Conservation (phyloP, 2,113 vertebrate genomes). For the Murina feae region DNA sequence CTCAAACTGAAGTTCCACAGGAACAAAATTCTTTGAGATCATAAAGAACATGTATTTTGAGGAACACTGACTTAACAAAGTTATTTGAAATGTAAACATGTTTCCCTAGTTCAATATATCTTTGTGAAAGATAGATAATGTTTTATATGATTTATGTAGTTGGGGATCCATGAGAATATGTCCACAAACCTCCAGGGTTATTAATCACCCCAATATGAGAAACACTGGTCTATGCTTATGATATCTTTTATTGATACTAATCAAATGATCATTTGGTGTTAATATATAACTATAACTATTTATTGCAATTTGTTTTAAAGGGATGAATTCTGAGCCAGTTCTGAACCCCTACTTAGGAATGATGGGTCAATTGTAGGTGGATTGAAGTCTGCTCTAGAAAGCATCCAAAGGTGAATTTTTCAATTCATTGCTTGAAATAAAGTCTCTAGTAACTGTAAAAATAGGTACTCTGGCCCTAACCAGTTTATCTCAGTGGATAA, state of each 20-base stretch:
- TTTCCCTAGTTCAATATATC: constrained; percentile 18
- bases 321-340: constrained; percentile 36
- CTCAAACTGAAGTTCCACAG: constrained; percentile 22
- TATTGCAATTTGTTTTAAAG: constrained; percentile 63
- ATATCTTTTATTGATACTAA: not conserved
- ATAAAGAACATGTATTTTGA: constrained; percentile 30
- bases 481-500: too few relatives aligned
- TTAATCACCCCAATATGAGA: constrained; percentile 51
- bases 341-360: not conserved
- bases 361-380: constrained; percentile 3
- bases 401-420: constrained; percentile 49
- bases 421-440: constrained; percentile 1
- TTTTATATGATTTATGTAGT: not conserved
- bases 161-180: constrained; percentile 5
- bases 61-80: constrained; percentile 15
- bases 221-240: constrained; percentile 27
- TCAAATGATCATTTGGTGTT: not conserved
- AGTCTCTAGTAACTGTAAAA: constrained; percentile 3
- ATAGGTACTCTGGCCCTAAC: not conserved
- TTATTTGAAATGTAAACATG: constrained; percentile 25
- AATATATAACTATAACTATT: not conserved
- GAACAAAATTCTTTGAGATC: constrained; percentile 12
- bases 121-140: constrained; percentile 7
- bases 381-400: not conserved
- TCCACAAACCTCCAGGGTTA: constrained; percentile 33